Base-by-base conservation (phyloP, 1,140 invertebrate species). In the Zaprionus tsacasi region DNA sequence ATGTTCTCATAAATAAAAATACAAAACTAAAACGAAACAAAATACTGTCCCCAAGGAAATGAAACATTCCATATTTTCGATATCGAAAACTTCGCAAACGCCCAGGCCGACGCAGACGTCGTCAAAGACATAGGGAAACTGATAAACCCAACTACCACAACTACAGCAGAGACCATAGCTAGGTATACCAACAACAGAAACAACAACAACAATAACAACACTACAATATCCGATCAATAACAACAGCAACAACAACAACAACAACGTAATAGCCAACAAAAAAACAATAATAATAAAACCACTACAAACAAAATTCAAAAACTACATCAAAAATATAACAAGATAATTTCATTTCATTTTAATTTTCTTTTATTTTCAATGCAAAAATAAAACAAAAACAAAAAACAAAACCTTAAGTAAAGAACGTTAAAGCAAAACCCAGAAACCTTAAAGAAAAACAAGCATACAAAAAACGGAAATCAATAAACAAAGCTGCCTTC, bases 401-500 rank as follows among this genome's bases (percentile, higher is more conserved):
- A 64, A 69, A 43, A 40, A 21, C 12, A 40, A 52, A 27, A n/a
- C 25, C 45, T 61, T 75, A 57, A 25, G 50, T 74, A 56, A 74
- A 40, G 13, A 40, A 73, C 69, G 30, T 64, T 81, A 63, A 65
- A 70, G 43, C 48, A 68, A 36, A 73, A 73, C 68, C 67, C 70
- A 66, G 67, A 76, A 78, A 80, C 75, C 81, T 81, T 90, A 81
- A 76, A 77, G 64, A 83, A 70, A 70, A 78, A 48, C 15, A 80
- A 81, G 72, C 78, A 78, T 87, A 79, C 70, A 86, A 82, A 71
- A 83, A 91, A 91, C 89, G 89, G 82, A 91, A 92, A 91, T 91
- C 86, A 92, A 91, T 91, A 91, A 91, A 92, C 91, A 91, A 91
- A 92, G 90, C 90, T 91, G 91, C 91, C 90, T 91, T 92, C 91